These are phyloP conservation scores for Argya squamiceps DNA, from an alignment of 2,797 vertebrate species.

Conservation along the genomic window DNA sequence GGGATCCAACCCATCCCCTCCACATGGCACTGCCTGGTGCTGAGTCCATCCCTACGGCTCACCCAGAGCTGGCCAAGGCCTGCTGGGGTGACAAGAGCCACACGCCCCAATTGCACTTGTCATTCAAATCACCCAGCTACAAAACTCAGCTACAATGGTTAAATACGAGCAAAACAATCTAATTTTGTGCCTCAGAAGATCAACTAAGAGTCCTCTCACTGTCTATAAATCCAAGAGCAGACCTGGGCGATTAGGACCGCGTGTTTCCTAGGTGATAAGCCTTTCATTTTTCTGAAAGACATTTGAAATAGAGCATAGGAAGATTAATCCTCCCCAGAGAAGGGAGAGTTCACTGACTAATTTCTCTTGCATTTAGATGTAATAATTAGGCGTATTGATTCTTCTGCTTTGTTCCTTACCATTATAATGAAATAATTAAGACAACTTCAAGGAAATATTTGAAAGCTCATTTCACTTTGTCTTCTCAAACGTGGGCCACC, in stretches of 20 bases:
- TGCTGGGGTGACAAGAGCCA: fast-evolving
- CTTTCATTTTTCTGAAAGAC: constrained; percentile 70
- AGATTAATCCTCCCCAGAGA: constrained; percentile 75
- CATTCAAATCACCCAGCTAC: neutral
- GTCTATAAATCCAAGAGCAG: constrained; percentile 52
- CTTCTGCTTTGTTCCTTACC: constrained; percentile 67
- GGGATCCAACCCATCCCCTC: neutral
- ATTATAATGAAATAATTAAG: constrained; percentile 65
- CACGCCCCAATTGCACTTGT: fast-evolving
- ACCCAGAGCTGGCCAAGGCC: neutral
- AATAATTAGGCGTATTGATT: constrained; percentile 77
- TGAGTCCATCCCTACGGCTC: neutral
- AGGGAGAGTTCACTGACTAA: constrained; percentile 70
- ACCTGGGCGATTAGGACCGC: constrained; percentile 69
- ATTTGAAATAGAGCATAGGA: constrained; percentile 75
- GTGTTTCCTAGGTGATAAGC: constrained; percentile 78
- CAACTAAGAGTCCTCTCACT: constrained; percentile 13
- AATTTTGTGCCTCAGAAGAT: constrained; percentile 28
- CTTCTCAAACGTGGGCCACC: constrained; percentile 16
- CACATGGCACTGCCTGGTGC: neutral
- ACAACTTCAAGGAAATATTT: constrained; percentile 65
- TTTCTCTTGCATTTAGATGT: constrained; percentile 75
- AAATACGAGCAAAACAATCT: constrained; percentile 8
- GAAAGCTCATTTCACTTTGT: constrained; percentile 58
- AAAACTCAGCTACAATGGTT: neutral